A percentile compares a stretch with the other conserved stretches of the same genome.
Conservation (phyloP, 92 coral and sea anemone genomes). For the Umimayanthus chanpuru region DNA sequence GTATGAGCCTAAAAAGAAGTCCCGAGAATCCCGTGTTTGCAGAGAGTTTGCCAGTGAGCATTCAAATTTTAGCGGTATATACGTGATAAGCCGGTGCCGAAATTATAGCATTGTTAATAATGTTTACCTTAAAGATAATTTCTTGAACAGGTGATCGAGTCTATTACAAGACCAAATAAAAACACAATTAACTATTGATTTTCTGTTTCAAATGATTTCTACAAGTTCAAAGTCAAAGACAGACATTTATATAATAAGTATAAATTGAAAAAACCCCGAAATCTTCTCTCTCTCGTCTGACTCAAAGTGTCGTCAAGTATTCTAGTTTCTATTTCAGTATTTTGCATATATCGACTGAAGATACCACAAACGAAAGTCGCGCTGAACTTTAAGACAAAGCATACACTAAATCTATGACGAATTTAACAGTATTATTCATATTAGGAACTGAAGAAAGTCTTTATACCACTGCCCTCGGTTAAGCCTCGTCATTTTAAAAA, state of each 20-base stretch:
- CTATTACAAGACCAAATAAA: not conserved
- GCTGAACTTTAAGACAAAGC: no score
- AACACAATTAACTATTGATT: not conserved
- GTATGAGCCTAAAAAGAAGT: not conserved
- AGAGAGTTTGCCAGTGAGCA: not conserved
- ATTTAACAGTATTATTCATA: no score
- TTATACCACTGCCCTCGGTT: not conserved
- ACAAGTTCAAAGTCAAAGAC: not conserved
- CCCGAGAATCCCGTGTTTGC: not conserved
- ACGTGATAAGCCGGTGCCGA: not conserved
- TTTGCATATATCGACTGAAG: not conserved
- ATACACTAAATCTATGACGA: no score
- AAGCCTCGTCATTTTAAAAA: not conserved
- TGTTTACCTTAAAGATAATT: not conserved
- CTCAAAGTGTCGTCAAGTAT: not conserved
- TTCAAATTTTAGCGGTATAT: not conserved
- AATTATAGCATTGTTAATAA: not conserved
- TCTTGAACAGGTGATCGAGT: slow-evolving; percentile 21
- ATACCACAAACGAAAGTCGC: not conserved
- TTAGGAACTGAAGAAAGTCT: no score
- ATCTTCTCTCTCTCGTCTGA: not conserved
- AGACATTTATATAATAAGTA: no score
- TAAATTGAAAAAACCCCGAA: not conserved
- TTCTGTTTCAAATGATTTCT: not conserved
- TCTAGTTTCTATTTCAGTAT: not conserved